Base-by-base conservation (phyloP, 2,797 vertebrate species). In the Karalla daura region DNA sequence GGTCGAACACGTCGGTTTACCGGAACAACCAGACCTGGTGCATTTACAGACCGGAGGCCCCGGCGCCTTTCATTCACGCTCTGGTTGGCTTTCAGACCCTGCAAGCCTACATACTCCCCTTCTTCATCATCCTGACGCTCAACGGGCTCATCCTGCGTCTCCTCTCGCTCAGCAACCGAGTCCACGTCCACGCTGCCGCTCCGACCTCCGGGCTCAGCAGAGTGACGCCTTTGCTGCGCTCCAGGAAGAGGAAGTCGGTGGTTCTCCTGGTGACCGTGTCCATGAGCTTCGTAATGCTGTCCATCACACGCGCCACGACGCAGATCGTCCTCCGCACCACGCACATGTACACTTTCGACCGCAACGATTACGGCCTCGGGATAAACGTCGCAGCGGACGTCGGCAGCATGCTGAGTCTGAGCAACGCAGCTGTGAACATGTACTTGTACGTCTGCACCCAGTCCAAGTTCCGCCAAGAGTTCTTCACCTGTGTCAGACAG, bases 371-470 rank as follows among this genome's bases (percentile, higher is more conserved):
- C 25, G 70, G 39, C 4, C 45, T 81, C 21, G 5, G 1, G 14
- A 88, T 93, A 59, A 92, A 93, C 13, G 32, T 90, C 33, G 86
- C 64, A 7, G 85, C 89, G 5, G 89, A 93, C 35, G 63, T 78
- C 18, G 89, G 90, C 3, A 90, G 81, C 40, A 89, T 93, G 90
- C 36, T 94, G 25, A 88, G 88, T 67, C 81, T 92, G 17, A 88
- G 69, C 54, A 91, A 90, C 0, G 67, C 89, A 0, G 88, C 89
- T 0, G 58, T 77, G 1, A 89, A 92, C 71, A 91, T 90, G 88
- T 88, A 87, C 56, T 80, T 93, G 23, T 91, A 91, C 12, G 88
- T 84, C 3, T 89, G 86, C 79, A 93, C 89, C 1, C 90, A 93
- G 51, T 43, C 74, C 14, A 85, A 70, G 58, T 93, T 92, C 69